Base-by-base conservation (phyloP, 1,140 invertebrate species). In the Drosophila santomea region DNA sequence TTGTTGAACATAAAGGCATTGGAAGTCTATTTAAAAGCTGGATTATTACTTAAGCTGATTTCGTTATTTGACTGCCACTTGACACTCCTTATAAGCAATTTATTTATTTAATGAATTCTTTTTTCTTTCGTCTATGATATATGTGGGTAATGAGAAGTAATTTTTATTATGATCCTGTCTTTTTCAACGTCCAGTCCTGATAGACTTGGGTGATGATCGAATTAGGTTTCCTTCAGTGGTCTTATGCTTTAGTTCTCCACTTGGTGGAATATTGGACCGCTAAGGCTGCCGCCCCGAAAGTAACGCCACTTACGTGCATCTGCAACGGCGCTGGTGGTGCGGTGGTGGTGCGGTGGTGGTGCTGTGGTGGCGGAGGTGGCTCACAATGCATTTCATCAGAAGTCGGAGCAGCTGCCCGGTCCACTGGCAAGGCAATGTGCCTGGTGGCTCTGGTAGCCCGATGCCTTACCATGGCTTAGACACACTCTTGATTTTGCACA, bases 301-400 rank as follows among this genome's bases (percentile, higher is more conserved):
- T 79, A 91, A 80, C 83, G 75, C 83, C 79, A 88, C 79, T 83
- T 88, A 88, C 83, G 83, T 67, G 72, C 60, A 50, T 56, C 60
- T 63, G 61, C 61, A 63, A 67, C 47, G 71, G 78, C 78, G 62
- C 74, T 15, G 73, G 59, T 45, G 59, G 75, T 41, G 20, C 25
- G 35, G 4, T 4, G 25, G 4, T 25, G 20, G 20, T 2, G 2
- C 28, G 28, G 25, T 78, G 32, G 32, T 55, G 61, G 55, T 60
- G 61, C 23, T 39, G 23, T 51, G 63, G 15, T 54, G 64, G 25
- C 61, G 78, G 68, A 36, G 80, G 63, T 63, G 58, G 67, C 83
- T 83, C 81, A 88, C 83, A 88, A 88, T 88, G 72, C 83, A 88
- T 88, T 88, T 88, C 83, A 88, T 88, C 83, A 88, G 83, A 73